A percentile compares a stretch with the other conserved stretches of the same genome.
These are phyloP conservation scores for Oreonectes daqikongensis DNA, from an alignment of 2,797 vertebrate genomes.

Conservation along the genomic window DNA sequence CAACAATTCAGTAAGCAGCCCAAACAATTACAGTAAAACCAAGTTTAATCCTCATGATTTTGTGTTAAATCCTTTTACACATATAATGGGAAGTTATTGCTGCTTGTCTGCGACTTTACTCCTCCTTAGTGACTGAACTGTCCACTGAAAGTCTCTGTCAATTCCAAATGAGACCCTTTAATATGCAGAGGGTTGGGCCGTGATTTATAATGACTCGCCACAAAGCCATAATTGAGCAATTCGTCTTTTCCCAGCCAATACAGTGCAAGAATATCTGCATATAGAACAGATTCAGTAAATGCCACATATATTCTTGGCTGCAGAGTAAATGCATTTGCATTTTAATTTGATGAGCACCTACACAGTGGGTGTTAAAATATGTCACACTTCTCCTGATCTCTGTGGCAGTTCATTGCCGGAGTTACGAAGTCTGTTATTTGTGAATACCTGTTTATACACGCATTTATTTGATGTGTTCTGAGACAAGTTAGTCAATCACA, in stretches of 20 bases:
- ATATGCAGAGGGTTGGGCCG: neutral
- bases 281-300: conserved; percentile 41
- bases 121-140: conserved; percentile 18
- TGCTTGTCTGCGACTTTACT: neutral
- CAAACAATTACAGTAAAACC: neutral
- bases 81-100: neutral
- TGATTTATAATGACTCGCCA: conserved; percentile 47
- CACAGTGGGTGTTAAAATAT: conserved; percentile 19
- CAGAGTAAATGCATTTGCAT: conserved; percentile 27
- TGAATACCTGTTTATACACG: neutral
- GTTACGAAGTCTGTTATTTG: neutral
- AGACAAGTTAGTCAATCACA: conserved; percentile 5
- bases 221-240: conserved; percentile 50
- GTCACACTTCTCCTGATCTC: neutral
- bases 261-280: conserved; percentile 46
- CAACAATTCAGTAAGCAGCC: neutral
- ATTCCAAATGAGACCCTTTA: conserved; percentile 46
- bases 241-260: conserved; percentile 43
- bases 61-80: neutral
- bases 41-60: neutral
- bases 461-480: conserved; percentile 4
- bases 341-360: conserved; percentile 36
- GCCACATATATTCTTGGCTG: conserved; percentile 18
- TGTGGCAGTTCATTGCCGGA: neutral
- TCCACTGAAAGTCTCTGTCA: neutral